phyloP scores from a whole-genome alignment of 2,888 invertebrate genomes.

The Agrochola lota region DNA sequence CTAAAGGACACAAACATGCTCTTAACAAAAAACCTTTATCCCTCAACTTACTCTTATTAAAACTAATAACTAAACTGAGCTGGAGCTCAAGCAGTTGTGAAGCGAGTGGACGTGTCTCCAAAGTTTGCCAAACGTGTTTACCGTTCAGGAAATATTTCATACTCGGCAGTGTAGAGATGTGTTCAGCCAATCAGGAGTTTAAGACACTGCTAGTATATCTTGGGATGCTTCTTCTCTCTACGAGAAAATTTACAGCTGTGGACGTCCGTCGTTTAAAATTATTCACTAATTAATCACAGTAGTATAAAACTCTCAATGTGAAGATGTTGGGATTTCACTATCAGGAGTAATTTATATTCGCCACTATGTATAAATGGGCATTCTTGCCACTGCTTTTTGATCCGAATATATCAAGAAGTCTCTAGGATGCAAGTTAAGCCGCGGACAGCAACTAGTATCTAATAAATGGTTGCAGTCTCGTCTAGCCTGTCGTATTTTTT shows the following conservation, averaged over 20 bases:
- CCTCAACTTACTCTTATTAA: constrained; percentile 39
- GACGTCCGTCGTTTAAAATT: background rate
- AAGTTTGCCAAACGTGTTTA: constrained; percentile 52
- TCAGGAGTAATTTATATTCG: too few species aligned
- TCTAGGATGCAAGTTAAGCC: background rate
- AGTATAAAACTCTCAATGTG: background rate
- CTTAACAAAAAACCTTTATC: constrained; percentile 25
- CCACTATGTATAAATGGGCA: too few species aligned
- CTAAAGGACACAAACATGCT: background rate
- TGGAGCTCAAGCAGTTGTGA: constrained; percentile 40
- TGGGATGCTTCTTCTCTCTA: background rate
- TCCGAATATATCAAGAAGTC: background rate
- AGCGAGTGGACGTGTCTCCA: constrained; percentile 37
- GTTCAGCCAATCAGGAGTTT: background rate
- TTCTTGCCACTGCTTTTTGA: background rate
- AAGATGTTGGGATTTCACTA: background rate
- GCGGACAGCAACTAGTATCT: background rate
- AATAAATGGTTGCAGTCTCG: background rate
- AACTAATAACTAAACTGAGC: constrained; percentile 57
- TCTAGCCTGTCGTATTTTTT: background rate
- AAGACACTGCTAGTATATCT: background rate
- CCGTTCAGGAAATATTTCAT: constrained; percentile 19
- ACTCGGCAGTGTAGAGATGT: background rate
- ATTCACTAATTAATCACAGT: background rate
- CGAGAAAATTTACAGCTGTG: background rate